These are phyloP conservation scores for Dicentrarchus labrax DNA, from an alignment of 2,113 vertebrate species.

Conservation along the genomic window DNA sequence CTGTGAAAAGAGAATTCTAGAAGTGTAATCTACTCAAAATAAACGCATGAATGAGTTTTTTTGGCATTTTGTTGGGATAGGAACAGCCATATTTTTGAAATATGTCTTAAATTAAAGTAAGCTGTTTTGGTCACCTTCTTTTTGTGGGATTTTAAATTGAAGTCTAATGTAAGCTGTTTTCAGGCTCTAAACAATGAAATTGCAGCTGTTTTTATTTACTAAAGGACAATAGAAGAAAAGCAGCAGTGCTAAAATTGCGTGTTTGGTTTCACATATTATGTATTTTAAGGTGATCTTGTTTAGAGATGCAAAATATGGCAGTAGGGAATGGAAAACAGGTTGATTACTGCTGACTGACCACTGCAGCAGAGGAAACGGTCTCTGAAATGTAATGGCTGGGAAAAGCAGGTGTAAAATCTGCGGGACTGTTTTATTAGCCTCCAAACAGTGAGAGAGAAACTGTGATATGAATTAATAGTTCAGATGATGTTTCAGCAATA, in stretches of 20 bases:
- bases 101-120: too few relatives aligned
- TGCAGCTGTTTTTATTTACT: neutral
- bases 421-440: neutral
- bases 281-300: neutral
- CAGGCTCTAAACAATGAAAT: neutral
- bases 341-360: neutral
- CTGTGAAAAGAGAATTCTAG: too few relatives aligned
- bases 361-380: neutral
- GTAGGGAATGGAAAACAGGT: neutral
- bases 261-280: neutral
- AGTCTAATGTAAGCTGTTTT: neutral
- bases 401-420: neutral
- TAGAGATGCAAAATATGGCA: neutral
- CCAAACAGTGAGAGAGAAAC: neutral
- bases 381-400: neutral
- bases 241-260: neutral
- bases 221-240: neutral
- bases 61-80: too few relatives aligned
- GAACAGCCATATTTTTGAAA: too few relatives aligned
- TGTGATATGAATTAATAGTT: too few relatives aligned
- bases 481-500: neutral
- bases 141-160: too few relatives aligned
- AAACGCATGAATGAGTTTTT: too few relatives aligned
- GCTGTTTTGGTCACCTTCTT: too few relatives aligned
- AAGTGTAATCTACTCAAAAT: too few relatives aligned